phyloP scores from a whole-genome alignment of 2,113 vertebrate genomes.

The Mormyrus iriodes region DNA sequence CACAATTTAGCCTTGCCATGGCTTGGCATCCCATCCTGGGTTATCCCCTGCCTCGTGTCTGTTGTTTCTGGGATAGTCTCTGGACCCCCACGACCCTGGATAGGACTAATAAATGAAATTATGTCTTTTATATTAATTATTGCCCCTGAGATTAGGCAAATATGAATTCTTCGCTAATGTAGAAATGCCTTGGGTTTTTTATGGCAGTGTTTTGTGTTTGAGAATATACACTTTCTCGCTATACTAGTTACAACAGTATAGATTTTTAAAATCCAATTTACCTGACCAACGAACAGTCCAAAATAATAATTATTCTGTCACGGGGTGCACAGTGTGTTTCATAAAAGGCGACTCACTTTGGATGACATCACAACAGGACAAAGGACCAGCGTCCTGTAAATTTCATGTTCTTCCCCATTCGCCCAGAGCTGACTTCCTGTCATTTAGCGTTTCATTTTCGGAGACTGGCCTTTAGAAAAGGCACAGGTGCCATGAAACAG shows the following conservation, averaged over 20 bases:
- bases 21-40: not conserved
- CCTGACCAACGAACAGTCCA: not conserved
- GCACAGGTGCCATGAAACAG: conserved; percentile 42
- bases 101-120: not conserved
- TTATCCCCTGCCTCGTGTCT: not conserved
- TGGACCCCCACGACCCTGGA: not conserved
- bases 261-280: conserved; percentile 3
- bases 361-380: not conserved
- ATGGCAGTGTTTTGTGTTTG: not conserved
- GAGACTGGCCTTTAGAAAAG: conserved; percentile 33
- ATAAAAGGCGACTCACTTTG: not conserved
- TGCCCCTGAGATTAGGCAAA: not conserved
- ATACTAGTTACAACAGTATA: not conserved
- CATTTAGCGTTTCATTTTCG: not conserved
- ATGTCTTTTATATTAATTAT: not conserved
- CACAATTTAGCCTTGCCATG: not conserved
- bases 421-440: not conserved
- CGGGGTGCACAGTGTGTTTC: not conserved
- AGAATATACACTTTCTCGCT: not conserved
- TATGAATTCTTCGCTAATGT: not conserved
- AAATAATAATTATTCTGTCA: not conserved
- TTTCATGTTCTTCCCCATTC: not conserved
- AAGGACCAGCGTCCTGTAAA: not conserved
- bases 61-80: not conserved
- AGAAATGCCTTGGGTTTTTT: not conserved